These are phyloP conservation scores for Australoheros facetus DNA, from an alignment of 2,797 vertebrate genomes.

Conservation along the genomic window DNA sequence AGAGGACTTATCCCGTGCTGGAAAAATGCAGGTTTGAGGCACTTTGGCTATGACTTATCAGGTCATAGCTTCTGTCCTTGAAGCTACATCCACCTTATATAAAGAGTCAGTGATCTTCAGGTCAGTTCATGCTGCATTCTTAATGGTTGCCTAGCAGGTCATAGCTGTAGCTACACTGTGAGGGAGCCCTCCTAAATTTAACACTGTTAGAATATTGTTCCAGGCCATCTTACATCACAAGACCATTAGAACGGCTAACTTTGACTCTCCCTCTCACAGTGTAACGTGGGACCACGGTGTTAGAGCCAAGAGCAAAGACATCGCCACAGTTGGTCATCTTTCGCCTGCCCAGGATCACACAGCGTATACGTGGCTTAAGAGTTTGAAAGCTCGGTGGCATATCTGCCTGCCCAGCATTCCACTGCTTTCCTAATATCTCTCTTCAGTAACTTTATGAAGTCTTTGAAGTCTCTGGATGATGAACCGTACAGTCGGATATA, in stretches of 20 bases:
- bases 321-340: background rate
- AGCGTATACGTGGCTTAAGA: background rate
- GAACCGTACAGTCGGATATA: background rate
- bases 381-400: background rate
- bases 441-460: background rate
- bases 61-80: background rate
- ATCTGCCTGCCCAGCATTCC: background rate
- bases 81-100: background rate
- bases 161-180: background rate
- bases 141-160: background rate
- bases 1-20: background rate
- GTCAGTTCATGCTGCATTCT: rapidly evolving
- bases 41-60: background rate
- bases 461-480: background rate
- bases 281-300: background rate
- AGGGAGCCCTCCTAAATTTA: background rate
- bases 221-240: background rate
- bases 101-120: background rate
- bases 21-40: background rate
- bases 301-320: background rate
- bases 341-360: background rate
- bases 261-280: background rate
- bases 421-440: background rate
- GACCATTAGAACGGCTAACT: background rate
- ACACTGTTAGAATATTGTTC: background rate